Percentiles rank a stretch among this genome's conserved stretches.
These are phyloP conservation scores for Caenorhabditis afra DNA, from an alignment of 2,888 invertebrate species.

Conservation along the genomic window DNA sequence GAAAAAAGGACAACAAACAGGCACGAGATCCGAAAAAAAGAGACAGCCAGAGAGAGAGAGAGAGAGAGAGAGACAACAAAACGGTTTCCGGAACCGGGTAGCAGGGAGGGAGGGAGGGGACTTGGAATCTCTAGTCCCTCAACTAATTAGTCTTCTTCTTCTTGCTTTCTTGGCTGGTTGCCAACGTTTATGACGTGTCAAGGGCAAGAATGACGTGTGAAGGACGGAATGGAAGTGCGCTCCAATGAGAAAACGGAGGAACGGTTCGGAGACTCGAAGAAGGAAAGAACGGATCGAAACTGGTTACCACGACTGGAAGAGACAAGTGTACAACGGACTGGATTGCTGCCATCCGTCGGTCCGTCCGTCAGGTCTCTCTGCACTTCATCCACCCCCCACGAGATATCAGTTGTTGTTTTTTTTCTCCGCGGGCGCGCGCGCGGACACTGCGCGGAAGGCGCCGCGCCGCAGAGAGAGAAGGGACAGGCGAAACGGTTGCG, in stretches of 20 bases:
- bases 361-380: background rate
- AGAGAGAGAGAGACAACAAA: no score
- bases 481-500: constrained; percentile 36
- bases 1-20: constrained; percentile 20
- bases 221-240: background rate
- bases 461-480: background rate
- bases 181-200: constrained; percentile 37
- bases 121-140: no score
- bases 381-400: background rate
- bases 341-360: constrained; percentile 38
- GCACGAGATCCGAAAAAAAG: constrained; percentile 18
- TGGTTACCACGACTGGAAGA: constrained; percentile 4
- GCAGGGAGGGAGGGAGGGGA: background rate
- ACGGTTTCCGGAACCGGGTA: background rate
- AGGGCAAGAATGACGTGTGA: no score
- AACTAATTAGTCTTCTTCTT: no score
- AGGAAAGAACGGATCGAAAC: constrained; percentile 4
- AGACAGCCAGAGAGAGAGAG: no score
- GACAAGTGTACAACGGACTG: constrained; percentile 8
- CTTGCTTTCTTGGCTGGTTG: no score
- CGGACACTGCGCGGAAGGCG: no score
- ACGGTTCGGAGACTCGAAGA: background rate
- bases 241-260: constrained; percentile 6
- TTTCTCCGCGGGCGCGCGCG: background rate
- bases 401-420: constrained; percentile 49